Percentiles rank a stretch among this genome's conserved stretches.
These are phyloP conservation scores for Nematopogon swammerdamellus DNA, from an alignment of 2,888 invertebrate genomes.

Conservation along the genomic window DNA sequence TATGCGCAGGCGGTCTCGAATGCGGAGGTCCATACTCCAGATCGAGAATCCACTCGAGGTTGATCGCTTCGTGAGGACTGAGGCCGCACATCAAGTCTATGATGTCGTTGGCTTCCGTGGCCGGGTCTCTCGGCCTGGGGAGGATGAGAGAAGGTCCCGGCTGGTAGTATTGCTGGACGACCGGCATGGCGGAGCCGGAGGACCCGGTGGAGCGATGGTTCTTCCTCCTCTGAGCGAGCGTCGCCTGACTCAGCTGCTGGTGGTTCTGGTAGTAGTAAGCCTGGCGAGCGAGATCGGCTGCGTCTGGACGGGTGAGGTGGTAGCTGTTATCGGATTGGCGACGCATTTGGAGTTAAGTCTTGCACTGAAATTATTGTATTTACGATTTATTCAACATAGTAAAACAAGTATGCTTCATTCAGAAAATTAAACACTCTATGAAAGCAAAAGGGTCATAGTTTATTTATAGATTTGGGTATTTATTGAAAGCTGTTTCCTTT, in stretches of 20 bases:
- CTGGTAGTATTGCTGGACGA: neutral
- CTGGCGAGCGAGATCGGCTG: neutral
- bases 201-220: neutral
- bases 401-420: too few species aligned
- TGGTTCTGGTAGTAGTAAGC: neutral
- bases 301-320: neutral
- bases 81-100: neutral
- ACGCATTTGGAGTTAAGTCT: too few species aligned
- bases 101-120: neutral
- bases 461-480: too few species aligned
- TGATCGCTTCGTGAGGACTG: neutral
- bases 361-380: too few species aligned
- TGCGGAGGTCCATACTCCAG: neutral
- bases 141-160: neutral
- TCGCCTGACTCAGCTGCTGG: neutral
- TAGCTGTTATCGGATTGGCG: neutral
- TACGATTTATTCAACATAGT: too few species aligned
- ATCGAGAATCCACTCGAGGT: neutral
- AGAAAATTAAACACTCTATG: too few species aligned
- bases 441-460: too few species aligned
- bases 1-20: neutral
- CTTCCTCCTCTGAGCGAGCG: neutral
- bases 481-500: too few species aligned
- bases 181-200: neutral
- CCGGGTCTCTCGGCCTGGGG: neutral